Percentiles rank a stretch among this genome's conserved stretches.
Conservation (phyloP, 2,888 invertebrate species). For the Caenorhabditis macrosperma region DNA sequence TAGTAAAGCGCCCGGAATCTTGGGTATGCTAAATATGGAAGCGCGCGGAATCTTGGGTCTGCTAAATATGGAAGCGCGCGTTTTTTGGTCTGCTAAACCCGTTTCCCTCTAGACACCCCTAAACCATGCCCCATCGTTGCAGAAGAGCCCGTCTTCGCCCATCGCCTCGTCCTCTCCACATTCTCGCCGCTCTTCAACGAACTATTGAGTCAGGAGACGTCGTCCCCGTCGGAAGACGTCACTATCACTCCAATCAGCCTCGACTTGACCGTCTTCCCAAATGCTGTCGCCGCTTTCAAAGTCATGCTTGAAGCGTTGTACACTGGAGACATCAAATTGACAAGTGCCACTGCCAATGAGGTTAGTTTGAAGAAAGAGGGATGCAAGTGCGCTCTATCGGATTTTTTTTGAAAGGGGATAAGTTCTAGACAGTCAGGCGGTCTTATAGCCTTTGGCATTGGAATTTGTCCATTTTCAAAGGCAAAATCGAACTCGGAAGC, state of each 20-base stretch:
- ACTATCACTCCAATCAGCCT: slow-evolving; percentile 41
- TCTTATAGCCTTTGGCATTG: too few species aligned
- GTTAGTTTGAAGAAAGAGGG: slow-evolving; percentile 36
- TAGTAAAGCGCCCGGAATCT: too few species aligned
- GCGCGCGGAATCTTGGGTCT: too few species aligned
- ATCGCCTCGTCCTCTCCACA: slow-evolving; percentile 67
- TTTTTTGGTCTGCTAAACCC: neutral
- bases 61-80: too few species aligned
- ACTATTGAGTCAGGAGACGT: slow-evolving; percentile 59
- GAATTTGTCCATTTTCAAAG: too few species aligned
- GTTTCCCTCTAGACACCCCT: neutral
- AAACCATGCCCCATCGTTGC: slow-evolving; percentile 18
- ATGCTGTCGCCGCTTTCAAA: slow-evolving; percentile 62
- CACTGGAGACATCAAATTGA: slow-evolving; percentile 62
- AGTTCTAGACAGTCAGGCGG: too few species aligned
- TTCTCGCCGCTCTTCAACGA: slow-evolving; percentile 66
- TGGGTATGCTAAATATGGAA: too few species aligned
- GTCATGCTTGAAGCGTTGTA: slow-evolving; percentile 61
- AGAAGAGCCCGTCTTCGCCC: slow-evolving; percentile 69
- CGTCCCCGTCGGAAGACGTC: slow-evolving; percentile 27
- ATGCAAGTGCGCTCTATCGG: neutral
- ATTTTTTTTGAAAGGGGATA: too few species aligned
- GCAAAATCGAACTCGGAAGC: too few species aligned
- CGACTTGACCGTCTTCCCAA: slow-evolving; percentile 57
- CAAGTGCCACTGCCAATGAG: slow-evolving; percentile 45